A percentile compares a stretch with the other conserved stretches of the same genome.
These are phyloP conservation scores for Pachypanchax playfairii DNA, from an alignment of 2,113 vertebrate species.

Conservation along the genomic window DNA sequence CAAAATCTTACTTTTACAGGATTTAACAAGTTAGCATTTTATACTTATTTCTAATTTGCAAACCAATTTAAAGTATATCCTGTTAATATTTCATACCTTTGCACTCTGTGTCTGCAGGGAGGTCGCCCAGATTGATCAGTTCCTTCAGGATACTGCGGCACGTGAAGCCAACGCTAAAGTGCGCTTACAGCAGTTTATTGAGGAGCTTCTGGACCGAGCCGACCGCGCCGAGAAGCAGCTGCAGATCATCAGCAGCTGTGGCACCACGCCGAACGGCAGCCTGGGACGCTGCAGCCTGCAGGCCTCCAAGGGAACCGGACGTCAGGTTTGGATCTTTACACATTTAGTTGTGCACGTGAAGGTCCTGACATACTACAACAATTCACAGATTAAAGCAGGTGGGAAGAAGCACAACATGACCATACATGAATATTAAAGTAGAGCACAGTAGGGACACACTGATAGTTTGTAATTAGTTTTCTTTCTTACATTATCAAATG, in stretches of 20 bases:
- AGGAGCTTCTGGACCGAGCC: constrained; percentile 95
- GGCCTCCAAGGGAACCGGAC: constrained; percentile 79
- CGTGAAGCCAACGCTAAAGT: constrained; percentile 96
- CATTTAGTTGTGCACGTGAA: too few relatives aligned
- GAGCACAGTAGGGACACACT: too few relatives aligned
- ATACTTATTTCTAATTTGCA: not conserved
- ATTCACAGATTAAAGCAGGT: too few relatives aligned
- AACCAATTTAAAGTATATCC: constrained; percentile 4
- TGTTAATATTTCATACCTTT: not conserved
- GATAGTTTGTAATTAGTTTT: too few relatives aligned
- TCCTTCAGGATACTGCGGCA: constrained; percentile 95
- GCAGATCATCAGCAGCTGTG: constrained; percentile 97
- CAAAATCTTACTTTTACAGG: not conserved
- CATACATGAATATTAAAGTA: too few relatives aligned
- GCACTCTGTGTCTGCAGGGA: constrained; percentile 80
- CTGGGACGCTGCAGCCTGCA: constrained; percentile 88
- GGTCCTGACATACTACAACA: too few relatives aligned
- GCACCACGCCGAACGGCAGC: constrained; percentile 92
- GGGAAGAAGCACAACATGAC: too few relatives aligned
- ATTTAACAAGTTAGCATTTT: not conserved
- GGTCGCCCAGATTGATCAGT: constrained; percentile 95
- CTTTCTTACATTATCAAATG: too few relatives aligned
- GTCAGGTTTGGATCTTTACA: constrained; percentile 71
- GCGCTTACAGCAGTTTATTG: constrained; percentile 96
- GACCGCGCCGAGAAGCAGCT: constrained; percentile 96